Percentiles rank a stretch among this genome's conserved stretches.
Conservation (phyloP, 1,140 invertebrate species). For the Leptopilina clavipes region DNA sequence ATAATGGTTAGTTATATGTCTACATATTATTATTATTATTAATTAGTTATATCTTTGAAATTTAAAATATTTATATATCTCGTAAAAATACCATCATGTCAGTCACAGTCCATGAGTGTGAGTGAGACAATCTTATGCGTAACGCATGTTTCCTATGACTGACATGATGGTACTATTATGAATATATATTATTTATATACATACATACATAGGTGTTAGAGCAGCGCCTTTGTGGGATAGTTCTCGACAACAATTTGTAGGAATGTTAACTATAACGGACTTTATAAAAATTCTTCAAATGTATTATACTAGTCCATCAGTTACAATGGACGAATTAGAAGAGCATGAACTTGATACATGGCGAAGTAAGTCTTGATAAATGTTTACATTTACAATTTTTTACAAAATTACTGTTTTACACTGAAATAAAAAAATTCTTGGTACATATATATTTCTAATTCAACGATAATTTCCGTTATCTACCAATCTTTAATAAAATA, state of each 20-base stretch:
- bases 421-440: too few species aligned
- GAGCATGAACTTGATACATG: conserved; percentile 98
- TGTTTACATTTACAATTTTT: too few species aligned
- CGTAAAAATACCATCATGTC: too few species aligned
- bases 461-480: not conserved
- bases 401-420: too few species aligned
- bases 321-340: conserved; percentile 96
- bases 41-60: not conserved
- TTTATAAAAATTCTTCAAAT: conserved; percentile 99
- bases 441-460: too few species aligned
- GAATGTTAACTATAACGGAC: conserved; percentile 99
- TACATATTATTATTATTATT: not conserved
- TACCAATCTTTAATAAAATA: too few species aligned
- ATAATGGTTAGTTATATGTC: conserved; percentile 90
- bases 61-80: conserved; percentile 36
- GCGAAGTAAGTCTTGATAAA: conserved; percentile 81
- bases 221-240: conserved; percentile 99
- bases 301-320: conserved; percentile 95
- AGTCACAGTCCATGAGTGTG: too few species aligned
- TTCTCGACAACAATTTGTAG: conserved; percentile 90
- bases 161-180: too few species aligned
- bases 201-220: conserved; percentile 88
- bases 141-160: too few species aligned
- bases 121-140: too few species aligned
- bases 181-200: too few species aligned